phyloP scores from a whole-genome alignment of 2,888 invertebrate genomes.

The Vannuccia rotundouncinata region DNA sequence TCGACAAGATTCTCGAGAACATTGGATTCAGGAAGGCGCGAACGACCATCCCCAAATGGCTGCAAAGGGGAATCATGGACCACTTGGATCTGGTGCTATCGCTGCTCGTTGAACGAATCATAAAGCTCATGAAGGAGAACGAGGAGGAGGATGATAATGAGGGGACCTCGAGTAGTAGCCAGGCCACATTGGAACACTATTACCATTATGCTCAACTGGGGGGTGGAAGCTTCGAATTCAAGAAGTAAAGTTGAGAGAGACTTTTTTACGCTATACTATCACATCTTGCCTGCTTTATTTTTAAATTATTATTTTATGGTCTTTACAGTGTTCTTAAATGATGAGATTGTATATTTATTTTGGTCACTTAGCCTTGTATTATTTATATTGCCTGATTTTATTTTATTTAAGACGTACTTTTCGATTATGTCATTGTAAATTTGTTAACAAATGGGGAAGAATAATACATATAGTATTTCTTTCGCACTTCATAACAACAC shows the following conservation, averaged over 20 bases:
- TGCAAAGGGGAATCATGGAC: constrained; percentile 95
- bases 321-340: too few species aligned
- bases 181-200: background rate
- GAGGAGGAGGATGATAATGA: background rate
- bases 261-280: too few species aligned
- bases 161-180: background rate
- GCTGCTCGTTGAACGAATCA: constrained; percentile 46
- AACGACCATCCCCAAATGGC: constrained; percentile 92
- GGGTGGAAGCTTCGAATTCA: background rate
- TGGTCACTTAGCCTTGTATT: too few species aligned
- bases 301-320: too few species aligned
- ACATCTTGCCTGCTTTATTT: too few species aligned
- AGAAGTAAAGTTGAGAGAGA: background rate
- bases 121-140: constrained; percentile 27
- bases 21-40: constrained; percentile 36
- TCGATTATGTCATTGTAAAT: too few species aligned
- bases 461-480: too few species aligned
- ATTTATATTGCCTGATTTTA: too few species aligned
- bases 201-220: background rate
- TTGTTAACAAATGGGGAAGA: too few species aligned
- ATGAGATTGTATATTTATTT: too few species aligned
- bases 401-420: too few species aligned
- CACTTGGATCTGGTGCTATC: constrained; percentile 76
- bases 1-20: constrained; percentile 36
- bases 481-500: too few species aligned